Evolutionary conservation across 1,140 invertebrate species (phyloP).

Genomic region (Drosophila gunungcola): DNA sequence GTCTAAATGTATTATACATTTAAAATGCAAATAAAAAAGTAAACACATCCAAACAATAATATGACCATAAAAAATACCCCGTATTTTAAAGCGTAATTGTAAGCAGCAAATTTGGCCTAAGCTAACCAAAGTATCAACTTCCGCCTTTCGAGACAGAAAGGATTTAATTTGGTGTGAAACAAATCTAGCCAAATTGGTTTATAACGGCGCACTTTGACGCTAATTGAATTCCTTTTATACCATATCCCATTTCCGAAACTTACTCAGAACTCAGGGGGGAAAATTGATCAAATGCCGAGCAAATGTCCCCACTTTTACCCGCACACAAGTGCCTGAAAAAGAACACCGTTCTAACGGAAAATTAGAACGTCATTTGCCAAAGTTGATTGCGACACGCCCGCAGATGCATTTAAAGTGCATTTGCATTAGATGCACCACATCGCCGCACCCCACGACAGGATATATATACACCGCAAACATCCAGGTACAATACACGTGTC

Average conservation of each 20-base stretch:
- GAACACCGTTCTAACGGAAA: neutral
- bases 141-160: neutral
- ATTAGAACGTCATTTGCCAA: constrained; percentile 1
- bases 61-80: too few species aligned
- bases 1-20: too few species aligned
- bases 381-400: constrained; percentile 28
- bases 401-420: constrained; percentile 16
- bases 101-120: neutral
- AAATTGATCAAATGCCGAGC: constrained; percentile 9
- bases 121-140: constrained; percentile 8
- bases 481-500: constrained; percentile 19
- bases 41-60: too few species aligned
- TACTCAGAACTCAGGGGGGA: neutral
- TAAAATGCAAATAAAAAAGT: too few species aligned
- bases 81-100: neutral
- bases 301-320: too few species aligned
- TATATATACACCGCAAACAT: too few species aligned
- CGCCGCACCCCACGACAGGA: constrained; percentile 12
- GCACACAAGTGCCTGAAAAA: neutral
- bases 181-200: constrained; percentile 5
- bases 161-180: neutral
- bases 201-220: constrained; percentile 7
- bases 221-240: constrained; percentile 7
- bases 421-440: constrained; percentile 15
- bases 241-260: constrained; percentile 2